Evolutionary conservation across 2,888 invertebrate genomes (phyloP), one percentile per base, ranked within the genome.

Genomic region (Augiades crinisus): DNA sequence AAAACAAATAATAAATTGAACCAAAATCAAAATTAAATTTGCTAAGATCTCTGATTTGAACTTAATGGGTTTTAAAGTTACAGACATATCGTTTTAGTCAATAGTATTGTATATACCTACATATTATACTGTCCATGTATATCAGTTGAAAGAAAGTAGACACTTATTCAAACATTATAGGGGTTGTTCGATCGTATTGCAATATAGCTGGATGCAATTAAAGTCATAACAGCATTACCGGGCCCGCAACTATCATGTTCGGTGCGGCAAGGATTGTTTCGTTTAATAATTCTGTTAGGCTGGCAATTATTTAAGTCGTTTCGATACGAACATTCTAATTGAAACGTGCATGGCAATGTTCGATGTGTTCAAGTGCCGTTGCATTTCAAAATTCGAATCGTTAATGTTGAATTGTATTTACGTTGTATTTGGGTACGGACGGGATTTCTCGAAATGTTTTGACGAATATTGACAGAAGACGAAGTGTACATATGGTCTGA

Each of bases 231-330:
- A 57, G 54, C 53, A 49, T 49, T 54, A 55, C 46, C 33, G 69
- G 75, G 47, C 67, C 75, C 79, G 74, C 81, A 74, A 78, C 69
- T 72, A 75, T 71, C 81, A 72, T 81, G 81, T 81, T 51, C 54
- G 43, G 45, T 55, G 41, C 37, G 13, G 44, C 49, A 31, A 47
- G 47, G 44, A 54, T 57, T 52, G 54, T 57, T 55, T 53, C 53
- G 43, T 52, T 44, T 51, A 52, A 50, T 51, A 52, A 52, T 57
- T 52, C 44, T 47, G 54, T 51, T 54, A 54, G 53, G 46, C 24
- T 52, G 47, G 54, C 49, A 54, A 57, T 57, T 57, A 54, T 56
- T 56, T 53, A 38, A 53, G 50, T 50, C 43, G 41, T 27, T 36
- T 44, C 44, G 44, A 38, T 51, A 38, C 44, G 14, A 44, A 51